Evolutionary conservation across 2,113 vertebrate species (phyloP).

Genomic region (Urocolius indicus): DNA sequence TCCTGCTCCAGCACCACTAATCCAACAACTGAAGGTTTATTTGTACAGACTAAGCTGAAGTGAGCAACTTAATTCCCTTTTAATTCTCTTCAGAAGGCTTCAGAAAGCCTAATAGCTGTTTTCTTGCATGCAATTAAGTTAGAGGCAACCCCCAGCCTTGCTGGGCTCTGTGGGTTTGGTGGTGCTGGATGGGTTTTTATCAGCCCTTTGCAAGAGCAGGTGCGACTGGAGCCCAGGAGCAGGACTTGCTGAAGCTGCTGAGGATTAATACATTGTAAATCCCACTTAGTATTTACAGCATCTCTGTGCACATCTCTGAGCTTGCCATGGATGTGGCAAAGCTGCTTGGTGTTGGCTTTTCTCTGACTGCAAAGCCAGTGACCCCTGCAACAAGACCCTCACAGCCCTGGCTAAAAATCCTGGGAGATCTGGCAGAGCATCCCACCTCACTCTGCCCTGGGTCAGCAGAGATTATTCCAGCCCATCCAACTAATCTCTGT

Average conservation of each 20-base stretch:
- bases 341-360: neutral
- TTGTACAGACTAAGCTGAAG: constrained; percentile 52
- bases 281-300: neutral
- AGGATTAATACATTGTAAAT: neutral
- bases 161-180: neutral
- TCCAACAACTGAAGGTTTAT: constrained; percentile 50
- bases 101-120: neutral
- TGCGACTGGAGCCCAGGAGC: rapidly evolving
- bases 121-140: neutral
- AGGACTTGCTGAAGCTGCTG: neutral
- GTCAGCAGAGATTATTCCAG: neutral
- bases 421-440: neutral
- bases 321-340: neutral
- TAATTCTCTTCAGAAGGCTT: constrained; percentile 24
- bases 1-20: constrained; percentile 1
- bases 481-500: neutral
- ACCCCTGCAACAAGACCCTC: neutral
- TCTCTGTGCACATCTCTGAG: neutral
- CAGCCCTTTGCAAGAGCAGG: neutral
- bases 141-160: neutral
- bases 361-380: neutral
- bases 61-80: constrained; percentile 43
- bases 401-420: neutral
- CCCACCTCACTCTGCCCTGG: rapidly evolving
- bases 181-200: neutral